Evolutionary conservation across 2,113 vertebrate species (phyloP).

Genomic region (Elgaria multicarinata): DNA sequence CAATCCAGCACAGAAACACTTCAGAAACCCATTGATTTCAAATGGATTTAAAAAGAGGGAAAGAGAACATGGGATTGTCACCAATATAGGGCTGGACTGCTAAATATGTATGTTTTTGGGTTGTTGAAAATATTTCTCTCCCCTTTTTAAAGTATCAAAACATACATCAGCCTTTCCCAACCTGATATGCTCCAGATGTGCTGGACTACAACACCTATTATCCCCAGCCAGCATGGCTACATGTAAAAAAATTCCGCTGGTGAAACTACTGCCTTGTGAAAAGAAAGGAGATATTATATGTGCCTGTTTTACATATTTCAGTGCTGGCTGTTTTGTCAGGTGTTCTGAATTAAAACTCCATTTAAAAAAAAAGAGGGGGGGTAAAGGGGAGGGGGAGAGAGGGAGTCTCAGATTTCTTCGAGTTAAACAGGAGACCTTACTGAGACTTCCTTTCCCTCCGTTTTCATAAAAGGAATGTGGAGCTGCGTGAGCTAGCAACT

Average conservation of each 20-base stretch:
- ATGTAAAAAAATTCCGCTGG: constrained; percentile 46
- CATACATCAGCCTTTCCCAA: background rate
- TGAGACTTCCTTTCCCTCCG: constrained; percentile 53
- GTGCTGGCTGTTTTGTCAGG: constrained; percentile 64
- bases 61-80: too few relatives aligned
- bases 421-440: constrained; percentile 59
- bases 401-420: constrained; percentile 61
- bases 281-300: constrained; percentile 18
- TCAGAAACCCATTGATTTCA: background rate
- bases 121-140: constrained; percentile 29
- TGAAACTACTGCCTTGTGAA: constrained; percentile 55
- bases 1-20: background rate
- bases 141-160: constrained; percentile 41
- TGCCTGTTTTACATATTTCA: constrained; percentile 51
- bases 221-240: too few relatives aligned
- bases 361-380: constrained; percentile 18
- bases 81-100: background rate
- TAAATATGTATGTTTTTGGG: constrained; percentile 22
- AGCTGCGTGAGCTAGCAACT: constrained; percentile 66
- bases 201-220: too few relatives aligned
- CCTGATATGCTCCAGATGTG: too few relatives aligned
- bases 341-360: constrained; percentile 63
- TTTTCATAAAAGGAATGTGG: constrained; percentile 79
- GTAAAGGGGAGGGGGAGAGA: background rate
- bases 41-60: background rate